Percentiles rank a stretch among this genome's conserved stretches.
These are phyloP conservation scores for Atherix ibis DNA, from an alignment of 2,888 invertebrate species.

Conservation along the genomic window DNA sequence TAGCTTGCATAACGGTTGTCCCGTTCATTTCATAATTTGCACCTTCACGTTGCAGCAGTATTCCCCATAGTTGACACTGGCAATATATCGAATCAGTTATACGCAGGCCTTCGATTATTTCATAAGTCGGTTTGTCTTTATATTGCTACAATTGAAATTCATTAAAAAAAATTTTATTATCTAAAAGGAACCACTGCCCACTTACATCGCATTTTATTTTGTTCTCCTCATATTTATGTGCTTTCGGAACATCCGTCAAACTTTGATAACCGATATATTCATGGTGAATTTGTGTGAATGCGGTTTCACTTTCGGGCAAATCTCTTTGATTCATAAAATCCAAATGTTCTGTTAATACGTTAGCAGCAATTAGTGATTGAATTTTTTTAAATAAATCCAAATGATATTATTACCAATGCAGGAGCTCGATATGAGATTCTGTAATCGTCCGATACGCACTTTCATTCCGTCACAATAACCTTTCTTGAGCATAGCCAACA, in stretches of 20 bases:
- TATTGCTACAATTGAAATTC: constrained; percentile 36
- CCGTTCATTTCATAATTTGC: constrained; percentile 56
- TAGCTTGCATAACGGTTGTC: constrained; percentile 45
- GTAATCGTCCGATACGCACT: constrained; percentile 81
- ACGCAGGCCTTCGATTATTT: constrained; percentile 57
- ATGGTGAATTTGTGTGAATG: constrained; percentile 78
- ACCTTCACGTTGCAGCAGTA: constrained; percentile 67
- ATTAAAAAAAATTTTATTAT: constrained; percentile 7
- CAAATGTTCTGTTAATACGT: constrained; percentile 58
- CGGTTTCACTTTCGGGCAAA: constrained; percentile 56
- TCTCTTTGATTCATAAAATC: constrained; percentile 86
- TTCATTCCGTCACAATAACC: constrained; percentile 93
- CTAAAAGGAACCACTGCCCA: no score
- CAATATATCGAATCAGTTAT: constrained; percentile 57
- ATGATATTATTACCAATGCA: constrained; percentile 56
- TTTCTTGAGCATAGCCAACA: constrained; percentile 92
- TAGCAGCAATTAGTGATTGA: background rate
- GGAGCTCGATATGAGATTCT: constrained; percentile 95
- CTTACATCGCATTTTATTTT: constrained; percentile 35
- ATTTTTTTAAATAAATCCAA: background rate
- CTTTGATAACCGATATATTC: constrained; percentile 92
- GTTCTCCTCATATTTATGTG: constrained; percentile 56
- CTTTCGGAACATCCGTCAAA: constrained; percentile 83
- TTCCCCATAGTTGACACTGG: constrained; percentile 70
- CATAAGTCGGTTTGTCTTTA: constrained; percentile 48